Percentiles rank a stretch among this genome's conserved stretches.
Conservation (phyloP, 2,113 vertebrate species). For the Crotalus horridus region DNA sequence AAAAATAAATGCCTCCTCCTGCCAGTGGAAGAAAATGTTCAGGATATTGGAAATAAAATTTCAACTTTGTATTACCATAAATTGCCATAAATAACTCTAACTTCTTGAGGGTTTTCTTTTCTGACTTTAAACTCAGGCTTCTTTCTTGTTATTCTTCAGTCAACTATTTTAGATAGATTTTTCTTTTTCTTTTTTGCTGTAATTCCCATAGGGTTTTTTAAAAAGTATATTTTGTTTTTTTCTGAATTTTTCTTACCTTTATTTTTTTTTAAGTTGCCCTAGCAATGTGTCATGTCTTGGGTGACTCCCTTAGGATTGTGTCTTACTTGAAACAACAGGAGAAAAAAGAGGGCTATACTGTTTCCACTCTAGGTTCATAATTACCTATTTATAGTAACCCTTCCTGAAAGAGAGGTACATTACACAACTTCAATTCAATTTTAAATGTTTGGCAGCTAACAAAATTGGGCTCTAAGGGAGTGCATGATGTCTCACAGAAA, state of each 20-base stretch:
- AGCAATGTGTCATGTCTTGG: neutral
- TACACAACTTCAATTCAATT: neutral
- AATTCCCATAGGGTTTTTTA: neutral
- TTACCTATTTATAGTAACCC: neutral
- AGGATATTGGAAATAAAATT: neutral
- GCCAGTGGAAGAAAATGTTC: neutral
- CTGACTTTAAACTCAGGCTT: neutral
- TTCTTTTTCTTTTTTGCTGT: neutral
- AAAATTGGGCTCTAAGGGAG: neutral
- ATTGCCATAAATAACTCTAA: neutral
- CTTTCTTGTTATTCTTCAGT: neutral
- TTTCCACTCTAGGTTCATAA: neutral
- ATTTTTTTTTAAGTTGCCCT: neutral
- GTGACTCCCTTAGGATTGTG: neutral
- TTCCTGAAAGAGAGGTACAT: neutral
- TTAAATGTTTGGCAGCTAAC: neutral
- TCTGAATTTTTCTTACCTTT: no score
- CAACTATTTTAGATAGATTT: neutral
- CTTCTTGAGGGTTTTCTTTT: neutral
- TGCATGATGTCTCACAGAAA: slow-evolving; percentile 9
- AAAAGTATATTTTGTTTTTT: neutral
- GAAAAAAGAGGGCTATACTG: neutral
- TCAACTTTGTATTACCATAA: neutral
- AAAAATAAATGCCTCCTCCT: neutral
- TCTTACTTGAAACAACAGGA: neutral